A percentile compares a stretch with the other conserved stretches of the same genome.
Evolutionary conservation across 2,888 invertebrate genomes (phyloP).

Genomic region (Galerucella nymphaeae): DNA sequence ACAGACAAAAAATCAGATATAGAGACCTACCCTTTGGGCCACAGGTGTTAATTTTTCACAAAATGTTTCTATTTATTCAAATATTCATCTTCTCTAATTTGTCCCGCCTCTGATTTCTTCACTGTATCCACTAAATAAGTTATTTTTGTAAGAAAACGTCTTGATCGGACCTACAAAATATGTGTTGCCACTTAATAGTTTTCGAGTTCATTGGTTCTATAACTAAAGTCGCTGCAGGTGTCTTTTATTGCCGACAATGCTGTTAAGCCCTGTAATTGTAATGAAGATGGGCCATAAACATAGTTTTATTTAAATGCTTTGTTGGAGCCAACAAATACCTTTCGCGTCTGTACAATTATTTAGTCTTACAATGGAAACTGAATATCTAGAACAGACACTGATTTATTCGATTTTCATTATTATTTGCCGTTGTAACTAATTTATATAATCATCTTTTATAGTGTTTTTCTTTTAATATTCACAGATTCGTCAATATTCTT

Average conservation of each 20-base stretch:
- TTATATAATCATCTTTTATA: too few relatives aligned
- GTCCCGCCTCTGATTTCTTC: not conserved
- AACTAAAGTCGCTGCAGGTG: conserved; percentile 32
- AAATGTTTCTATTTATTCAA: too few relatives aligned
- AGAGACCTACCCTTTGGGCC: too few relatives aligned
- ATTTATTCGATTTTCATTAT: too few relatives aligned
- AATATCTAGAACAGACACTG: not conserved
- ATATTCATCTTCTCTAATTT: too few relatives aligned
- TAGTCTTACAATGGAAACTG: not conserved
- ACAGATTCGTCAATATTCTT: too few relatives aligned
- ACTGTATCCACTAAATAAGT: conserved; percentile 14
- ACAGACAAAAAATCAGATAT: too few relatives aligned
- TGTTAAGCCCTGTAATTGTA: conserved; percentile 35
- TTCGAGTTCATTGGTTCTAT: conserved; percentile 14
- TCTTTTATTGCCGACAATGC: conserved; percentile 35
- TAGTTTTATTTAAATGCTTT: conserved; percentile 32
- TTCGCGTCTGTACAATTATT: conserved; percentile 18
- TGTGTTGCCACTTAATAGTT: conserved; percentile 27
- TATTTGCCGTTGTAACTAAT: too few relatives aligned
- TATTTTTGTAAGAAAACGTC: conserved; percentile 27
- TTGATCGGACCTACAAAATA: conserved; percentile 21
- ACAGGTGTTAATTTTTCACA: too few relatives aligned
- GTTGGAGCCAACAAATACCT: conserved; percentile 28
- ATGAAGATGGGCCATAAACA: conserved; percentile 33
- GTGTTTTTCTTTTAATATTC: too few relatives aligned